Evolutionary conservation across 2,888 invertebrate genomes (phyloP).

Genomic region (Phorcus lineatus): DNA sequence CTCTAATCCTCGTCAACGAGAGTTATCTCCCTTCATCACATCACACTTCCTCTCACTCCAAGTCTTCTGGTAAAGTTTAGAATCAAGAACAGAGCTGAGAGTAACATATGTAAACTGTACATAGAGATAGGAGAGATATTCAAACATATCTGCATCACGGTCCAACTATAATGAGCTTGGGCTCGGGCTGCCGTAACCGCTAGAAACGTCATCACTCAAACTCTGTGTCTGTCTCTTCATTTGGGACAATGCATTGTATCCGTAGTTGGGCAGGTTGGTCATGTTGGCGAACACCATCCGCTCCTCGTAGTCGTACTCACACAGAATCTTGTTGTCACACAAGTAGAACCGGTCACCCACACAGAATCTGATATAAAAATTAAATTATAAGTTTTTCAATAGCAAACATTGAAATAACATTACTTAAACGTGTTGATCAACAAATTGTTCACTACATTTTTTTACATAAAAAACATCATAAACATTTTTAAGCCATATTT

Average conservation of each 20-base stretch:
- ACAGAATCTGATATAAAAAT: constrained; percentile 85
- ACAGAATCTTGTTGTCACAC: constrained; percentile 94
- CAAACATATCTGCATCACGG: neutral
- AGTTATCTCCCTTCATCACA: constrained; percentile 1
- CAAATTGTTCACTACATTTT: too few relatives aligned
- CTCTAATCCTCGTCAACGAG: neutral
- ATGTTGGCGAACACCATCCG: constrained; percentile 92
- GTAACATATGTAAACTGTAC: neutral
- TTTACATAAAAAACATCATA: too few relatives aligned
- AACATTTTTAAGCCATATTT: too few relatives aligned
- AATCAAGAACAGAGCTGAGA: neutral
- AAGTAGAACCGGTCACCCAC: constrained; percentile 94
- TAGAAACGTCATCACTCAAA: constrained; percentile 83
- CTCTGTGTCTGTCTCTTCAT: constrained; percentile 78
- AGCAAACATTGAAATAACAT: too few relatives aligned
- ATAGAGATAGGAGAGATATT: neutral
- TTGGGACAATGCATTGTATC: constrained; percentile 90
- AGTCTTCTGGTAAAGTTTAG: neutral
- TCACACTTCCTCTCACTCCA: neutral
- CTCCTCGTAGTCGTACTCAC: constrained; percentile 96
- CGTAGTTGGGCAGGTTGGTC: constrained; percentile 78
- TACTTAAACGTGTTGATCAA: too few relatives aligned
- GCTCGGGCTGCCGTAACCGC: constrained; percentile 86
- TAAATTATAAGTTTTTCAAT: neutral
- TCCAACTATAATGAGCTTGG: constrained; percentile 69